Conservation (phyloP, 2,797 vertebrate species). For the Falco berigora region DNA sequence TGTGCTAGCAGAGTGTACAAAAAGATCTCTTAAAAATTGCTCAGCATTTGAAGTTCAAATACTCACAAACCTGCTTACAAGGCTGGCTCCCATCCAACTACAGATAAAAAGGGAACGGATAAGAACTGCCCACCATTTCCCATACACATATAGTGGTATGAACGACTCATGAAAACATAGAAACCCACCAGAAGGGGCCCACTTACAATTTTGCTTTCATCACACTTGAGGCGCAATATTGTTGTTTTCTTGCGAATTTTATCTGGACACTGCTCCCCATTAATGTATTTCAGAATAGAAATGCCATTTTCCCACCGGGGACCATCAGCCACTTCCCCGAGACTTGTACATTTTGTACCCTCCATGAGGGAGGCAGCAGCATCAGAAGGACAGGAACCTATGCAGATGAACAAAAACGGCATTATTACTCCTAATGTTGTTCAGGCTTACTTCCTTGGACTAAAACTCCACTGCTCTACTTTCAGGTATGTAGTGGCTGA, state of each 20-base stretch:
- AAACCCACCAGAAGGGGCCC: not conserved
- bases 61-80: not conserved
- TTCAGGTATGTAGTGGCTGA: not conserved
- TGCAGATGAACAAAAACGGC: not conserved
- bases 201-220: conserved; percentile 82
- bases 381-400: conserved; percentile 81
- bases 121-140: not conserved
- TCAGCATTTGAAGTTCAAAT: not conserved
- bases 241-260: conserved; percentile 75
- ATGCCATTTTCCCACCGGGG: conserved; percentile 71
- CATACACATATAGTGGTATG: not conserved
- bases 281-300: conserved; percentile 79
- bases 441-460: not conserved
- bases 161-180: not conserved
- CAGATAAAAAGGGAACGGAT: rapidly evolving
- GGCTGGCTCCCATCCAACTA: not conserved
- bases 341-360: conserved; percentile 75
- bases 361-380: conserved; percentile 81
- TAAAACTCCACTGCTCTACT: not conserved
- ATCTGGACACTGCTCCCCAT: conserved; percentile 81
- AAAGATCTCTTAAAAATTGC: not conserved
- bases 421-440: not conserved
- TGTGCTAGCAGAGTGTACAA: not conserved
- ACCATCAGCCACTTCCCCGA: conserved; percentile 79
- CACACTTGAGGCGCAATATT: conserved; percentile 85